Evolutionary conservation across 1,140 invertebrate species (phyloP), one percentile per base, ranked within the genome.

Genomic region (Lycorma delicatula): DNA sequence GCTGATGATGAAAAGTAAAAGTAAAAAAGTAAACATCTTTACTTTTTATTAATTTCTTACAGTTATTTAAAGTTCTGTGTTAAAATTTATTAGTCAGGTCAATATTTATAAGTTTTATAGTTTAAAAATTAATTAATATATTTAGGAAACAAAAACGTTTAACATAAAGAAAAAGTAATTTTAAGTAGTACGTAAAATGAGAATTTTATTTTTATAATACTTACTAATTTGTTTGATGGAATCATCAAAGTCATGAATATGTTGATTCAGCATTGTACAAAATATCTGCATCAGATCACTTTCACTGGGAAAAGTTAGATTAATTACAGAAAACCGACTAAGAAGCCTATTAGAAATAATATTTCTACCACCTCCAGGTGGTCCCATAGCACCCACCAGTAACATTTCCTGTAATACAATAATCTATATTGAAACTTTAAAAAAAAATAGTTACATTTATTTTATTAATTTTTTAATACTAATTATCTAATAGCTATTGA

Each of bases 191-290:
- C 22, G 9, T 41, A 13, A 20, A 47, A 46, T 20, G 16, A n/a
- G 5, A 26, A 13, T 36, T 54, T 4, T 44, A 20, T 13, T n/a
- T 29, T n/a, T n/a, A n/a, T n/a, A n/a, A 41, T 18, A 63, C 66
- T 74, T 59, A 79, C 81, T 75, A n/a, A 83, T 74, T 46, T 78
- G 74, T 68, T 88, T 89, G 9, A 91, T 82, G 68, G 89, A 86
- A 65, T 85, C 79, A 54, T 85, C 81, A 74, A 91, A 91, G 49
- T 84, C 80, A 55, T 75, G 68, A 38, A 92, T 70, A 59, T 91
- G 90, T 73, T 91, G 87, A 41, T 74, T 77, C 26, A 93, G 77
- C 85, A 93, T 89, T 20, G 83, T 85, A 12, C 84, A 82, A 68
- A 89, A 93, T 61, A 93, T 93, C 56, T 83, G 75, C 59, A 80